These are phyloP conservation scores for Eilema depressum DNA, from an alignment of 2,888 invertebrate species.

Conservation along the genomic window DNA sequence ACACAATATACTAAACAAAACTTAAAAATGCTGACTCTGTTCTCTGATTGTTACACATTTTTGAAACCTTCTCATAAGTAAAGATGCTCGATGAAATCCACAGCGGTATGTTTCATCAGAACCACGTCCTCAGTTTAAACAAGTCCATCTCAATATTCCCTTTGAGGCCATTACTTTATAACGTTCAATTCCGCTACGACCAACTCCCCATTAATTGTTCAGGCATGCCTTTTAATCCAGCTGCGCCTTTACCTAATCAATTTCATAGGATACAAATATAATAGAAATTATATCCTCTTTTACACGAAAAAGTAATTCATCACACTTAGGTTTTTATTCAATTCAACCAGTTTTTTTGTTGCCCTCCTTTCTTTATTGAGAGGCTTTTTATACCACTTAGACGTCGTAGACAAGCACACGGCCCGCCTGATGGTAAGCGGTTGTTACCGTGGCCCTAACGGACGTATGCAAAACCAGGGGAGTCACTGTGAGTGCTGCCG, in stretches of 20 bases:
- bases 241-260: constrained; percentile 13
- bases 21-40: too few relatives aligned
- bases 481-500: too few relatives aligned
- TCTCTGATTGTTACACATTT: too few relatives aligned
- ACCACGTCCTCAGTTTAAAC: constrained; percentile 48
- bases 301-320: not conserved
- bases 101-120: constrained; percentile 30
- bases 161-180: constrained; percentile 52
- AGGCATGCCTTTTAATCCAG: constrained; percentile 20
- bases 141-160: constrained; percentile 59
- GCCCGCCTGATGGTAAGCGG: too few relatives aligned
- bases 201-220: constrained; percentile 44
- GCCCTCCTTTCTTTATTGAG: too few relatives aligned
- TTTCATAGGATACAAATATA: not conserved
- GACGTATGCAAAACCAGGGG: too few relatives aligned
- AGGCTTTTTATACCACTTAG: too few relatives aligned
- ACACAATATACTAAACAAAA: too few relatives aligned
- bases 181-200: constrained; percentile 38
- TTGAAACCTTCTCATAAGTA: too few relatives aligned
- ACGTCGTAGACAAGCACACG: too few relatives aligned
- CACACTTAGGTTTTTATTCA: not conserved
- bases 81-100: not conserved
- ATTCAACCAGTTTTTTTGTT: not conserved
- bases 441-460: too few relatives aligned
- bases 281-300: not conserved